phyloP scores from a whole-genome alignment of 2,888 invertebrate species.

The Coenonympha glycerion region DNA sequence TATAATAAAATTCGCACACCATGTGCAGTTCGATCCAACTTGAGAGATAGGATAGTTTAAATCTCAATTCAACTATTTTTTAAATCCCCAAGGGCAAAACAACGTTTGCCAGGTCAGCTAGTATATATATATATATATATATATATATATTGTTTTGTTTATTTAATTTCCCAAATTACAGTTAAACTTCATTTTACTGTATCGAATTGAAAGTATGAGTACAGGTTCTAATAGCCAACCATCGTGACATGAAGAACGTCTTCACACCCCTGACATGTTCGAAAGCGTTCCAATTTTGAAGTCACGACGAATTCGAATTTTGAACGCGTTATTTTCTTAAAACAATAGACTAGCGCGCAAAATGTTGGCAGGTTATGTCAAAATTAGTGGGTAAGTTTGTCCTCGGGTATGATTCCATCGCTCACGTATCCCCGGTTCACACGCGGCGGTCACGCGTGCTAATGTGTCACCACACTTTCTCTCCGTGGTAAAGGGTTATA shows the following conservation, averaged over 20 bases:
- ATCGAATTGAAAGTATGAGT: too few species aligned
- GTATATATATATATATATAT: too few species aligned
- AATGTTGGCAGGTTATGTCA: constrained; percentile 18
- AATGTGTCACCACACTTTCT: constrained; percentile 47
- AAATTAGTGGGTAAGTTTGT: constrained; percentile 32
- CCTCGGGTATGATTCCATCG: constrained; percentile 50
- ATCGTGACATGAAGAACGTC: constrained; percentile 37
- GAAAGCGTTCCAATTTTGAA: constrained; percentile 50
- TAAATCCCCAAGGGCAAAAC: too few species aligned
- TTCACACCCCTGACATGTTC: constrained; percentile 36
- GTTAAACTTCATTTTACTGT: too few species aligned
- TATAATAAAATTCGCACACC: too few species aligned
- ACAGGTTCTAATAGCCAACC: too few species aligned
- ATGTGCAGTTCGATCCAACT: too few species aligned
- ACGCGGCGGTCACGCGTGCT: constrained; percentile 52
- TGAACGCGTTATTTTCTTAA: constrained; percentile 30
- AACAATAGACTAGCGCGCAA: constrained; percentile 31
- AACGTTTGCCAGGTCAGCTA: too few species aligned
- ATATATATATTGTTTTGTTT: too few species aligned
- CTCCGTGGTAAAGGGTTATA: constrained; percentile 41
- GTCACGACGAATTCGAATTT: constrained; percentile 39
- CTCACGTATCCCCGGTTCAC: constrained; percentile 55
- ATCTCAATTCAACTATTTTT: too few species aligned
- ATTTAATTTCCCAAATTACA: too few species aligned
- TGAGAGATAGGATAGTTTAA: too few species aligned